These are phyloP conservation scores for Muntiacus reevesi DNA, from an alignment of 2,113 vertebrate species.

Conservation along the genomic window DNA sequence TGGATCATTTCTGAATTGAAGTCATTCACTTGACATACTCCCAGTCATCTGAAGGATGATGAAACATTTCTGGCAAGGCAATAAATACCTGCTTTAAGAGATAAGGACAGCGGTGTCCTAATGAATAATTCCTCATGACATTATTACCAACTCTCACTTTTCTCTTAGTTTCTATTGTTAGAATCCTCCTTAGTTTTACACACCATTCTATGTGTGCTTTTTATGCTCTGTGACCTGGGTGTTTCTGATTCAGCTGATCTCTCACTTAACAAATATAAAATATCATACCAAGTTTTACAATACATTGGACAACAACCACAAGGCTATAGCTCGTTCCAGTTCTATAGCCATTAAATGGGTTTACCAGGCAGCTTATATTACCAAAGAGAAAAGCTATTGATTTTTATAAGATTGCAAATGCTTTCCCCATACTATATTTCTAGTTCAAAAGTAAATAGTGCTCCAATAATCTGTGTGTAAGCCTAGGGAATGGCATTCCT, in stretches of 20 bases:
- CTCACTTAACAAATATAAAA: background rate
- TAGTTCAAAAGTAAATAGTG: background rate
- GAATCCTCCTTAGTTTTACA: background rate
- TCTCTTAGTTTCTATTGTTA: background rate
- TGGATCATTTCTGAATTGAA: background rate
- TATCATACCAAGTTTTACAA: background rate
- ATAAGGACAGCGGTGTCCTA: background rate
- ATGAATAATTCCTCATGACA: background rate
- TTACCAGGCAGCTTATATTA: background rate
- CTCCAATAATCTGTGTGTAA: background rate
- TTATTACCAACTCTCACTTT: background rate
- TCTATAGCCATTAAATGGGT: background rate
- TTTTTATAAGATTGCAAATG: background rate
- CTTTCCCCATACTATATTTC: background rate
- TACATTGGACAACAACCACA: background rate
- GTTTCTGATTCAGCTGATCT: background rate
- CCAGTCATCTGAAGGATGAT: background rate
- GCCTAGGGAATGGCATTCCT: background rate
- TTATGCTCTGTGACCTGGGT: background rate
- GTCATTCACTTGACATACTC: background rate
- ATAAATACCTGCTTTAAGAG: background rate
- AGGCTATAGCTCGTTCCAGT: background rate
- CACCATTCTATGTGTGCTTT: background rate
- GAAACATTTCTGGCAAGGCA: background rate
- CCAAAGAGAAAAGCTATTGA: background rate